A percentile compares a stretch with the other conserved stretches of the same genome.
Evolutionary conservation across 2,113 vertebrate genomes (phyloP).

Genomic region (Aegithalos caudatus): DNA sequence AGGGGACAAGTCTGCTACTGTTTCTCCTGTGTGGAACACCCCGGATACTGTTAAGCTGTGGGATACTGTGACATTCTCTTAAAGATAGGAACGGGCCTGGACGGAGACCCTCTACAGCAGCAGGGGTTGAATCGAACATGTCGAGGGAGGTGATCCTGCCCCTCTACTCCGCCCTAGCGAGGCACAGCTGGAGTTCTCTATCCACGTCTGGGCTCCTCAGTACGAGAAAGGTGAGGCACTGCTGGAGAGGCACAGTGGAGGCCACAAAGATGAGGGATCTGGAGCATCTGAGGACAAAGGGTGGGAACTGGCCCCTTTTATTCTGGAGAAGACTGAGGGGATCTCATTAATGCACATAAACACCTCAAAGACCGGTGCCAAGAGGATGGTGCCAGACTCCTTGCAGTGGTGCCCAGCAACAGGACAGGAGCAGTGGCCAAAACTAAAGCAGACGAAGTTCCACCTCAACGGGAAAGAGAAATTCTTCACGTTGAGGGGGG

Average conservation of each 20-base stretch:
- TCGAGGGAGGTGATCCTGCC: background rate
- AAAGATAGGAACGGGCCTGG: no score
- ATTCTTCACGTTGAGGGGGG: fast-evolving
- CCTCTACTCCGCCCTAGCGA: background rate
- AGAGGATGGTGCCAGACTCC: no score
- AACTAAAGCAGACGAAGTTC: background rate
- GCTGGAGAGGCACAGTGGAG: background rate
- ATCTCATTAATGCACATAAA: background rate
- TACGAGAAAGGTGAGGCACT: no score
- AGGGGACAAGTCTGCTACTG: fast-evolving
- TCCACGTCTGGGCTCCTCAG: background rate
- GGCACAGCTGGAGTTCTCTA: background rate
- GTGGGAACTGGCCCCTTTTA: background rate
- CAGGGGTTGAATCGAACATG: no score
- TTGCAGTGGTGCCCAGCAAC: background rate
- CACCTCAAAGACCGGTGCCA: background rate
- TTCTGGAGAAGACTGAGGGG: background rate
- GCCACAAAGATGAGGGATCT: background rate
- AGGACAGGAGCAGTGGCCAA: background rate
- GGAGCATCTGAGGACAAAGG: background rate
- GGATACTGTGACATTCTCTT: background rate
- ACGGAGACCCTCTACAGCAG: no score
- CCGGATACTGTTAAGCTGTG: no score
- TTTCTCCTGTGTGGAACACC: background rate
- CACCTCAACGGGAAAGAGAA: background rate